phyloP scores from a whole-genome alignment of 2,888 invertebrate species.

The Polyommatus icarus region DNA sequence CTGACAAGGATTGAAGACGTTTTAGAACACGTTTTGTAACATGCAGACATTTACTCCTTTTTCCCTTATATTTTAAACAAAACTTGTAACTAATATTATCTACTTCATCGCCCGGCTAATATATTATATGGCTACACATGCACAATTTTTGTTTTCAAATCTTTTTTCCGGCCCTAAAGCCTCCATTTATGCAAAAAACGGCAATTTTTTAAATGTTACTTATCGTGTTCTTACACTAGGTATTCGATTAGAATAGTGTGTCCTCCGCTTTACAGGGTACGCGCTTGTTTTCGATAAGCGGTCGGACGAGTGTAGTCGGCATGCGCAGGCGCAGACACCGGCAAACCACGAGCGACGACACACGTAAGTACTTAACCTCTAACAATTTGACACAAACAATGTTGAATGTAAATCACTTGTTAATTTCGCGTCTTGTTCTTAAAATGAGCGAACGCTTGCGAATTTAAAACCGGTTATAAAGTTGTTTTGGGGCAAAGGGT shows the following conservation, averaged over 20 bases:
- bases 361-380: conserved; percentile 16
- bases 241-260: neutral
- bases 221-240: no score
- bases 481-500: conserved; percentile 7
- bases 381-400: neutral
- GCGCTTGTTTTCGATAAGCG: neutral
- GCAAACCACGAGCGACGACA: neutral
- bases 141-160: no score
- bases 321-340: neutral
- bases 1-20: no score
- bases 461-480: neutral
- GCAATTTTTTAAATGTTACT: no score
- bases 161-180: no score
- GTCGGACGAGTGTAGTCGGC: neutral
- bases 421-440: neutral
- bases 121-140: no score
- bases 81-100: no score
- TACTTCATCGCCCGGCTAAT: no score
- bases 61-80: no score
- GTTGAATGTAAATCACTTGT: neutral
- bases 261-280: neutral
- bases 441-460: neutral
- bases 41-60: no score
- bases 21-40: no score
- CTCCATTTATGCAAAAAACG: no score